Conservation (phyloP, 1,140 invertebrate species). For the Drosophila littoralis region DNA sequence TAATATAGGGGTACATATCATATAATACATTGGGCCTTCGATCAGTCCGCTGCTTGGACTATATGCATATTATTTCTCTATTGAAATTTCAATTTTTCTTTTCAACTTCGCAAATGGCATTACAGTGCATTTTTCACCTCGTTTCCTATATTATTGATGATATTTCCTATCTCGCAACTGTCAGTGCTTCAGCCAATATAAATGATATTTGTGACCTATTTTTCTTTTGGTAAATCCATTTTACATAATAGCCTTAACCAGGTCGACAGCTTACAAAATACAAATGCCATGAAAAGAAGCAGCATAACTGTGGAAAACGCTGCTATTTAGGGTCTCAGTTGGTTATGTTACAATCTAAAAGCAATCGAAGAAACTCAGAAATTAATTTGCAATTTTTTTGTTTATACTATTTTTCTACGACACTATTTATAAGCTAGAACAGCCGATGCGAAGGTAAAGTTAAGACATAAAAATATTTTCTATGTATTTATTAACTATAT, state of each 20-base stretch:
- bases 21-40: background rate
- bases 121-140: background rate
- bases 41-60: background rate
- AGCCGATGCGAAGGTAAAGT: too few species aligned
- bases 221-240: conserved; percentile 28
- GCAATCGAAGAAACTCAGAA: too few species aligned
- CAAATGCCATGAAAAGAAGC: background rate
- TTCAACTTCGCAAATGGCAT: background rate
- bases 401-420: too few species aligned
- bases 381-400: too few species aligned
- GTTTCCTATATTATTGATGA: background rate
- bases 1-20: background rate
- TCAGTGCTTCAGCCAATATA: conserved; percentile 43
- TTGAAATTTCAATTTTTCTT: background rate
- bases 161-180: conserved; percentile 36
- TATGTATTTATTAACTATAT: too few species aligned
- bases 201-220: conserved; percentile 49
- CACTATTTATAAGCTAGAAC: too few species aligned
- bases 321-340: background rate
- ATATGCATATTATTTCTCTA: background rate
- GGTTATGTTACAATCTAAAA: too few species aligned
- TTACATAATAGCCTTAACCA: conserved; percentile 43
- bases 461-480: too few species aligned
- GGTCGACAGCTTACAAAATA: conserved; percentile 21
- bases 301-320: background rate